These are phyloP conservation scores for Melanerpes formicivorus DNA, from an alignment of 2,113 vertebrate genomes.

Conservation along the genomic window DNA sequence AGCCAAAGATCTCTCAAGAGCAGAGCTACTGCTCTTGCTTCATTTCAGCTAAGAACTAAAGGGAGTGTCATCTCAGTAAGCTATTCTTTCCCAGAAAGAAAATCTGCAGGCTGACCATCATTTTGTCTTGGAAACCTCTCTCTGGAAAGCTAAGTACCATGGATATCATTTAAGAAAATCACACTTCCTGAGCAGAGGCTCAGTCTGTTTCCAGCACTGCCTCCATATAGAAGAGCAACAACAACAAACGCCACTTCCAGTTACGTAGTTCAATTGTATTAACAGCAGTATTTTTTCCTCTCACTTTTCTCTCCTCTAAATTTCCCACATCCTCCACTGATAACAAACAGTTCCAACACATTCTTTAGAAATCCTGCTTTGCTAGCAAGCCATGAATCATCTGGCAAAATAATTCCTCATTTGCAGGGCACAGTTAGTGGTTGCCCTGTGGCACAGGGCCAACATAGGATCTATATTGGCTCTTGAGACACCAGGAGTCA, in stretches of 20 bases:
- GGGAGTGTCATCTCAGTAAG: neutral
- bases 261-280: constrained; percentile 15
- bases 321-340: constrained; percentile 23
- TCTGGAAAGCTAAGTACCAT: neutral
- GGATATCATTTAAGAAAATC: neutral
- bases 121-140: neutral
- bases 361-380: neutral
- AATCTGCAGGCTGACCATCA: neutral
- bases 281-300: constrained; percentile 19
- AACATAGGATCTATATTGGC: neutral
- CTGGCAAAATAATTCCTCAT: neutral
- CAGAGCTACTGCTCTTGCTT: neutral
- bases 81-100: neutral
- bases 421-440: neutral
- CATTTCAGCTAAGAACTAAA: neutral
- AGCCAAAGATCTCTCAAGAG: neutral
- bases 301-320: neutral
- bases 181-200: constrained; percentile 19
- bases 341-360: constrained; percentile 5
- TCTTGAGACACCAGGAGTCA: neutral
- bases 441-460: neutral
- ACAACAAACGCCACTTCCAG: constrained; percentile 32
- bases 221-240: neutral
- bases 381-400: neutral
- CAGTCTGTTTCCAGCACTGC: neutral